Evolutionary conservation across 23 tunicate species (phyloP).

Genomic region (Clavelina lepadiformis): DNA sequence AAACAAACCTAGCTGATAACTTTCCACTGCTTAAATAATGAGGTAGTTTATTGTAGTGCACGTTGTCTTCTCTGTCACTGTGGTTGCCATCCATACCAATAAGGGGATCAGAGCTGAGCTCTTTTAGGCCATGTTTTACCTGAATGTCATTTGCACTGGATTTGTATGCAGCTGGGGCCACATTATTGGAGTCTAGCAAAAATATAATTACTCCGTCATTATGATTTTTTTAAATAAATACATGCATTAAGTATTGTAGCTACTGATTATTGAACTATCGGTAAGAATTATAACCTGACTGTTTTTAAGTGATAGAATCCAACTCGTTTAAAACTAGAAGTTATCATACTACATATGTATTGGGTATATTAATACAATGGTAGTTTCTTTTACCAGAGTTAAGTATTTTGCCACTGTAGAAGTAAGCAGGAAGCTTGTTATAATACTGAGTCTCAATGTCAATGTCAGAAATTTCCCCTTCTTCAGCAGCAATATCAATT

Average conservation of each 20-base stretch:
- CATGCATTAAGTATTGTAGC: too few species aligned
- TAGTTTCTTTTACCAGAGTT: conserved; percentile 6
- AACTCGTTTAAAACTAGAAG: too few species aligned
- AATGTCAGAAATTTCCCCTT: neutral
- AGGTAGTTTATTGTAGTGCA: conserved; percentile 70
- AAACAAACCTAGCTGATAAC: conserved; percentile 24
- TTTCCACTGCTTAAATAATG: conserved; percentile 84
- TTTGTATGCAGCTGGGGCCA: too few species aligned
- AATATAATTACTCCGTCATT: too few species aligned
- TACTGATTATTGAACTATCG: too few species aligned
- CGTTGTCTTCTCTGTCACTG: neutral
- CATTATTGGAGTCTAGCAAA: too few species aligned
- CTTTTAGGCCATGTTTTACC: conserved; percentile 30
- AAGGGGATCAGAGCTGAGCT: conserved; percentile 19
- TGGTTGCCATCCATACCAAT: conserved; percentile 7
- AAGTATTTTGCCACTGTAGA: conserved; percentile 45
- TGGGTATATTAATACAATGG: too few species aligned
- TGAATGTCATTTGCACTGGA: too few species aligned
- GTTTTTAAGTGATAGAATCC: too few species aligned
- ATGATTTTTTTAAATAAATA: too few species aligned
- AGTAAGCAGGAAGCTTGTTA: conserved; percentile 56
- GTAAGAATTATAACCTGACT: too few species aligned
- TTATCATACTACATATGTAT: too few species aligned
- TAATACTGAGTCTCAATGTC: conserved; percentile 17
- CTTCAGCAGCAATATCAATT: neutral